Conservation (phyloP, 2,797 vertebrate species). For the Poecilia gillii region DNA sequence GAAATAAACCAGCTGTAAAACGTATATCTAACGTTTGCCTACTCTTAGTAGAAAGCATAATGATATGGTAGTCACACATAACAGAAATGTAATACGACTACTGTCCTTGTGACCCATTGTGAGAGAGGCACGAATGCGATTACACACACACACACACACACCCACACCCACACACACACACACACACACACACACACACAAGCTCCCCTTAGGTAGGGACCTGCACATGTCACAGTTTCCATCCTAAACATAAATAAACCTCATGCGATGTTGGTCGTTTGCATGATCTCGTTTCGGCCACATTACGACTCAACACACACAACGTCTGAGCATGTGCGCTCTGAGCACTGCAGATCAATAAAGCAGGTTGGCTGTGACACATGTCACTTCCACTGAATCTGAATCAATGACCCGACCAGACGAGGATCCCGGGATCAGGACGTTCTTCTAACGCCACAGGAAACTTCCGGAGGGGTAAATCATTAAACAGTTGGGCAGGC, state of each 20-base stretch:
- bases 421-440: not conserved
- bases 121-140: not conserved
- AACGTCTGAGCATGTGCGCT: not conserved
- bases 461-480: slow-evolving; percentile 27
- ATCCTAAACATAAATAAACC: slow-evolving; percentile 63
- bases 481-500: slow-evolving; percentile 25
- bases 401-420: not conserved
- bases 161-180: not conserved
- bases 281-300: slow-evolving; percentile 34
- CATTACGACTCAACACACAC: slow-evolving; percentile 5
- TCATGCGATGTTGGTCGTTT: slow-evolving; percentile 1
- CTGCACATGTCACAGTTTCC: slow-evolving; percentile 62
- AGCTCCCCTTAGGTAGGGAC: not conserved
- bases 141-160: slow-evolving; percentile 11
- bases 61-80: no score
- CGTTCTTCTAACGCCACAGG: slow-evolving; percentile 11
- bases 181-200: slow-evolving; percentile 9
- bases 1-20: not conserved
- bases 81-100: slow-evolving; percentile 2
- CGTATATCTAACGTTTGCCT: not conserved
- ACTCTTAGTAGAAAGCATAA: not conserved
- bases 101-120: slow-evolving; percentile 20
- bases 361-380: accelerated
- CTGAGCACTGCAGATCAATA: slow-evolving; percentile 1
- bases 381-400: not conserved